Conservation (phyloP, 2,113 vertebrate genomes). For the Pleuronectes platessa region DNA sequence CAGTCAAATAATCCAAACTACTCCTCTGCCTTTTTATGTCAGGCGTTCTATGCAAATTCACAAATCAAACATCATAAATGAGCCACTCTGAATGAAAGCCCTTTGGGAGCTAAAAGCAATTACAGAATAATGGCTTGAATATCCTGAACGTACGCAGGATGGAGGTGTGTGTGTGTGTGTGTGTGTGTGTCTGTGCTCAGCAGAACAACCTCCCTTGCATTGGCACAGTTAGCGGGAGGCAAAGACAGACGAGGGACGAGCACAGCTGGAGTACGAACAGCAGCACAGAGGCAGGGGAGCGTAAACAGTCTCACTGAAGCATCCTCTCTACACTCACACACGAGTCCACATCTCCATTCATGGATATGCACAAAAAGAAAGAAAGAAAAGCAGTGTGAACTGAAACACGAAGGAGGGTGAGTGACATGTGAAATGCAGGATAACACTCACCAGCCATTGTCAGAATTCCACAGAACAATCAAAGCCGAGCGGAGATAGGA, state of each 20-base stretch:
- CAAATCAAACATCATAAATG: not conserved
- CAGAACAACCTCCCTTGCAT: slow-evolving; percentile 45
- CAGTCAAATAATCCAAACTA: not conserved
- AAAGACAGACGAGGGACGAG: slow-evolving; percentile 26
- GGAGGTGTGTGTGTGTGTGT: slow-evolving; percentile 4
- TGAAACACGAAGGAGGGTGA: slow-evolving; percentile 46
- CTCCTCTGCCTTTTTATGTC: not conserved
- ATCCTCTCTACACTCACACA: slow-evolving; percentile 11
- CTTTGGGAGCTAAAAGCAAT: slow-evolving; percentile 47
- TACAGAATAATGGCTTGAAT: slow-evolving; percentile 43
- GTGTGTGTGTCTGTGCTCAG: slow-evolving; percentile 26
- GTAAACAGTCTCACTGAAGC: slow-evolving; percentile 49
- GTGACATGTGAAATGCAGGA: slow-evolving; percentile 56
- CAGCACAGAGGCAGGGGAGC: slow-evolving; percentile 39
- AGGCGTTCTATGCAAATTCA: not conserved
- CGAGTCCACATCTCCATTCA: slow-evolving; percentile 19
- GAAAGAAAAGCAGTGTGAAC: slow-evolving; percentile 19
- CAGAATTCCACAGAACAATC: slow-evolving; percentile 71
- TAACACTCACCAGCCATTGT: slow-evolving; percentile 83
- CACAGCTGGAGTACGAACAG: slow-evolving; percentile 56
- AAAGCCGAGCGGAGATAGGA: slow-evolving; percentile 26
- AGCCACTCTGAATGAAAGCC: slow-evolving; percentile 22
- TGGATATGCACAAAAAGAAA: not conserved
- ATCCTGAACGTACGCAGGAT: slow-evolving; percentile 42
- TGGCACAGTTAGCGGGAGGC: slow-evolving; percentile 49